These are phyloP conservation scores for Phataginus tetradactyla DNA, from an alignment of 2,797 vertebrate genomes.

Conservation along the genomic window DNA sequence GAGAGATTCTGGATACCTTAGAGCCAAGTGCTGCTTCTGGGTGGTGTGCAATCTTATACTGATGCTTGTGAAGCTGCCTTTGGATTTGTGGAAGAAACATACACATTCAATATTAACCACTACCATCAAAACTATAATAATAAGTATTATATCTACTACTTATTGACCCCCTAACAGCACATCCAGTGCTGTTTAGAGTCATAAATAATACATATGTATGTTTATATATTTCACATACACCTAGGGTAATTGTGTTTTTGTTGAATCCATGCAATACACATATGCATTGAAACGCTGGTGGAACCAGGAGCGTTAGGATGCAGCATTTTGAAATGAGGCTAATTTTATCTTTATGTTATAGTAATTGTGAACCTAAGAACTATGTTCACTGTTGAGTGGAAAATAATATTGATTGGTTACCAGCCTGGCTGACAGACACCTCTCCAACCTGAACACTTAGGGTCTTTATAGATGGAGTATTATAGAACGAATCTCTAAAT, in stretches of 20 bases:
- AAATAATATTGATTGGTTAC: constrained; percentile 38
- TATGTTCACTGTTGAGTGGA: constrained; percentile 10
- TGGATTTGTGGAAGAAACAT: constrained; percentile 62
- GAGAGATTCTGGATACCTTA: background rate
- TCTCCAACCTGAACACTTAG: constrained; percentile 38
- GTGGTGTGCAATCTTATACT: constrained; percentile 18
- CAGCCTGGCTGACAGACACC: background rate
- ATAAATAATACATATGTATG: constrained; percentile 17
- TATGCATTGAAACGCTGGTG: constrained; percentile 35
- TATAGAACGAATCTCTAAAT: constrained; percentile 25
- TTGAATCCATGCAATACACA: background rate
- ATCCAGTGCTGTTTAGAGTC: constrained; percentile 59
- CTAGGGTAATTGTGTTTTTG: constrained; percentile 40
- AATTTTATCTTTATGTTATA: constrained; percentile 56
- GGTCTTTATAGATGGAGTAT: constrained; percentile 50
- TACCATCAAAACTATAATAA: constrained; percentile 49
- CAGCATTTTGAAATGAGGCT: constrained; percentile 44
- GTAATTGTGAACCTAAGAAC: background rate
- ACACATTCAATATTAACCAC: constrained; percentile 36
- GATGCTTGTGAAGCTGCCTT: constrained; percentile 34
- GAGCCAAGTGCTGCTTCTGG: background rate
- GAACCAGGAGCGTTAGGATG: constrained; percentile 7
- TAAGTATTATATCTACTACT: constrained; percentile 45
- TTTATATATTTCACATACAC: constrained; percentile 56
- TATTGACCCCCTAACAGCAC: constrained; percentile 41